Evolutionary conservation across 2,113 vertebrate species (phyloP).

Genomic region (Charina bottae): DNA sequence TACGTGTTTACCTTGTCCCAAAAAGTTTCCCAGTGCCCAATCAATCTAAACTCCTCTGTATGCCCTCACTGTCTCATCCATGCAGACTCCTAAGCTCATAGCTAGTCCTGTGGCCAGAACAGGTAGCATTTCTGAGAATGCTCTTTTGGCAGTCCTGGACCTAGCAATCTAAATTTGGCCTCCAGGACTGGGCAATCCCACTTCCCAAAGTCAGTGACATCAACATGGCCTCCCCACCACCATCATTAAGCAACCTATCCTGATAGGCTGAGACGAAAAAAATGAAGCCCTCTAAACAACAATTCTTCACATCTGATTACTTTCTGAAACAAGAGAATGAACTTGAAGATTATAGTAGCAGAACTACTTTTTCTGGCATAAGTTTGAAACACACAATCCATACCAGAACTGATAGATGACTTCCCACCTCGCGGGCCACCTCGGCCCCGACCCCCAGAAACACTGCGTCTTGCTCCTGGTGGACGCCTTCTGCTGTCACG

Average conservation of each 20-base stretch:
- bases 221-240: background rate
- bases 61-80: too few relatives aligned
- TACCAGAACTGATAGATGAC: conserved; percentile 92
- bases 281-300: background rate
- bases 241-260: background rate
- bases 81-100: too few relatives aligned
- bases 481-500: conserved; percentile 89
- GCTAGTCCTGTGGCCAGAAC: too few relatives aligned
- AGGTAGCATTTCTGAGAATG: too few relatives aligned
- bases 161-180: background rate
- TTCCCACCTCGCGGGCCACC: conserved; percentile 87
- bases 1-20: too few relatives aligned
- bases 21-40: too few relatives aligned
- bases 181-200: background rate
- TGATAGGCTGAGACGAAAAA: background rate
- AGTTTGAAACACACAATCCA: conserved; percentile 16
- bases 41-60: too few relatives aligned
- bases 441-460: conserved; percentile 84
- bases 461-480: conserved; percentile 81
- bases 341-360: background rate
- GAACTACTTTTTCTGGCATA: background rate
- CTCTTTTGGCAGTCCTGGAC: background rate
- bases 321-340: background rate
- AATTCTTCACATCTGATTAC: background rate
- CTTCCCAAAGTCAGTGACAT: background rate